phyloP scores from a whole-genome alignment of 2,797 vertebrate species.

The Lutjanus argentimaculatus region DNA sequence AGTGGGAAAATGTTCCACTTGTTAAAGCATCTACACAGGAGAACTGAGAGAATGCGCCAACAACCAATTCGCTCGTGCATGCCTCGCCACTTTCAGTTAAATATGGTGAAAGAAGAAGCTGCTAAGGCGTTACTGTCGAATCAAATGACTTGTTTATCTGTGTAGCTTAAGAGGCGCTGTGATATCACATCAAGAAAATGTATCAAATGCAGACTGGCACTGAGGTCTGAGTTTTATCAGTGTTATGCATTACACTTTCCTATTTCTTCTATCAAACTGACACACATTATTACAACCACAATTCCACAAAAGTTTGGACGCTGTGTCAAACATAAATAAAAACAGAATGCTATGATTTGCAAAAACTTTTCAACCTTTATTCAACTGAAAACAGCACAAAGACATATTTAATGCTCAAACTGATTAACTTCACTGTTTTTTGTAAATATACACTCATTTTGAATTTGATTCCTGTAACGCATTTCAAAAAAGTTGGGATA shows the following conservation, averaged over 20 bases:
- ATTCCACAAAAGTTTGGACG: no score
- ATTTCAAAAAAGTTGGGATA: no score
- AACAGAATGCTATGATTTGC: no score
- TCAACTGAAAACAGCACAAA: no score
- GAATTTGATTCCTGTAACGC: no score
- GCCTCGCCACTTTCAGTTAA: slow-evolving; percentile 66
- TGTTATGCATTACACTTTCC: slow-evolving; percentile 29
- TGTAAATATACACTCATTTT: no score
- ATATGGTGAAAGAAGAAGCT: slow-evolving; percentile 62
- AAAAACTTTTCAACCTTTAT: no score
- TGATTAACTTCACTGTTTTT: no score
- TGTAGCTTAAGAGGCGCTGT: slow-evolving; percentile 20
- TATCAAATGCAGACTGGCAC: slow-evolving; percentile 22
- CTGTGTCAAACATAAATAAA: no score
- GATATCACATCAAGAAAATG: slow-evolving; percentile 42
- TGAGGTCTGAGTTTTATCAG: slow-evolving; percentile 20
- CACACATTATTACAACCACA: background rate
- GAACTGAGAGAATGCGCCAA: slow-evolving; percentile 68
- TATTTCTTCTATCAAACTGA: slow-evolving; percentile 5
- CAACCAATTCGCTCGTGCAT: slow-evolving; percentile 55
- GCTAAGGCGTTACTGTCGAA: slow-evolving; percentile 59
- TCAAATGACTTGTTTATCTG: slow-evolving; percentile 50
- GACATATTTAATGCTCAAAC: no score
- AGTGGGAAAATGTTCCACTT: slow-evolving; percentile 81
- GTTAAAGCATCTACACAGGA: slow-evolving; percentile 67